These are phyloP conservation scores for Beris chalybata DNA, from an alignment of 2,888 invertebrate species.

Conservation along the genomic window DNA sequence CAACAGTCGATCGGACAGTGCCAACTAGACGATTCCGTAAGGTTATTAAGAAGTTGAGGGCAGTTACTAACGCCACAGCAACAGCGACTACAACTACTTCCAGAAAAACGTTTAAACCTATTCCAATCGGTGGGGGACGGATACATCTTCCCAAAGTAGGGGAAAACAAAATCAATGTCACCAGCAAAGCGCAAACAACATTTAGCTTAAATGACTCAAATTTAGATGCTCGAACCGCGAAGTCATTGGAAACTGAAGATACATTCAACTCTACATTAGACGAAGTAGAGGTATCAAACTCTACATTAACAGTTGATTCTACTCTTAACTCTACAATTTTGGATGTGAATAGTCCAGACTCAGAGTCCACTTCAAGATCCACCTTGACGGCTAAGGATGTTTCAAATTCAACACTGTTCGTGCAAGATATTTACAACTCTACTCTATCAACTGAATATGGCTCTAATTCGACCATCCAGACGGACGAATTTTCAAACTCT, in stretches of 20 bases:
- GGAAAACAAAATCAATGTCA: background rate
- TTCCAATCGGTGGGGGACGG: background rate
- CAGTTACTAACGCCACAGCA: conserved; percentile 4
- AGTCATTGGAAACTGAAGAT: no score
- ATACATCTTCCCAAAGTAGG: conserved; percentile 14
- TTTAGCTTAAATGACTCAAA: no score
- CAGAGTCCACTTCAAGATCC: background rate
- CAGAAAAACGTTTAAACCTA: background rate
- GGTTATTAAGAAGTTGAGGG: conserved; percentile 46
- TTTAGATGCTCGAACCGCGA: no score
- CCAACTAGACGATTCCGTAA: conserved; percentile 49
- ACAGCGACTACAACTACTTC: background rate
- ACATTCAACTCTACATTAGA: background rate
- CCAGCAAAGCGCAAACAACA: background rate
- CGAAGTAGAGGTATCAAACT: background rate
- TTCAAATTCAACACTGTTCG: background rate
- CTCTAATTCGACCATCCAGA: no score
- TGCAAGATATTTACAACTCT: background rate
- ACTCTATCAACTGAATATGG: no score
- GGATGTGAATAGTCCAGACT: background rate
- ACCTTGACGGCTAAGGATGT: background rate
- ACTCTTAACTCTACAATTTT: no score
- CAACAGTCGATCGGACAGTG: conserved; percentile 28
- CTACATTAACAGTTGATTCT: background rate
- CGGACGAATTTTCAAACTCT: no score